Conservation (phyloP, 2,888 invertebrate genomes). For the Heliconius sara region DNA sequence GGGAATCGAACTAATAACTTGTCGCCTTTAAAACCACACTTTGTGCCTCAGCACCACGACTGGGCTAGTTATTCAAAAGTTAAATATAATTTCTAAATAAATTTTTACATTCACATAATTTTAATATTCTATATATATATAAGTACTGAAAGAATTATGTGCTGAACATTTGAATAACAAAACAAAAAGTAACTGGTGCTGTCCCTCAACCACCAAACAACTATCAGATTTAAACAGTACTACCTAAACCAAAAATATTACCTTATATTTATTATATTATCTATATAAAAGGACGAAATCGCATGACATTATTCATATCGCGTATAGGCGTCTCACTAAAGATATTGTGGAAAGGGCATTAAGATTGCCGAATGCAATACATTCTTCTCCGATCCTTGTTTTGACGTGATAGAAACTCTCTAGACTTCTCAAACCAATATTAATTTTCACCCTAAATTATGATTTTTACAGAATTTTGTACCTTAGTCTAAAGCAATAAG, state of each 20-base stretch:
- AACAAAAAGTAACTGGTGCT: neutral
- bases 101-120: too few relatives aligned
- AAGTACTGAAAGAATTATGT: too few relatives aligned
- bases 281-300: slow-evolving; percentile 78
- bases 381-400: slow-evolving; percentile 80
- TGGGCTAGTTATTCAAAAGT: too few relatives aligned
- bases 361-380: slow-evolving; percentile 82
- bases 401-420: slow-evolving; percentile 80
- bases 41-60: too few relatives aligned
- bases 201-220: neutral
- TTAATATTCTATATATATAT: too few relatives aligned
- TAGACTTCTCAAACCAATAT: slow-evolving; percentile 67
- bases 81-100: too few relatives aligned
- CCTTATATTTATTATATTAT: slow-evolving; percentile 38
- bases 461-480: slow-evolving; percentile 42
- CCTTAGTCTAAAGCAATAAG: slow-evolving; percentile 47
- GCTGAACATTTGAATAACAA: neutral
- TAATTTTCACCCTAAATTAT: slow-evolving; percentile 46
- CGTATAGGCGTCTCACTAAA: slow-evolving; percentile 76
- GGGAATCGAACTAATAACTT: too few relatives aligned
- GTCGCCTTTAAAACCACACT: too few relatives aligned
- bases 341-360: slow-evolving; percentile 83
- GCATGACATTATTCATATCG: slow-evolving; percentile 81
- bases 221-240: neutral
- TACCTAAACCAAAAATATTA: slow-evolving; percentile 59